Evolutionary conservation across 2,797 vertebrate genomes (phyloP).

Genomic region (Acipenser ruthenus): DNA sequence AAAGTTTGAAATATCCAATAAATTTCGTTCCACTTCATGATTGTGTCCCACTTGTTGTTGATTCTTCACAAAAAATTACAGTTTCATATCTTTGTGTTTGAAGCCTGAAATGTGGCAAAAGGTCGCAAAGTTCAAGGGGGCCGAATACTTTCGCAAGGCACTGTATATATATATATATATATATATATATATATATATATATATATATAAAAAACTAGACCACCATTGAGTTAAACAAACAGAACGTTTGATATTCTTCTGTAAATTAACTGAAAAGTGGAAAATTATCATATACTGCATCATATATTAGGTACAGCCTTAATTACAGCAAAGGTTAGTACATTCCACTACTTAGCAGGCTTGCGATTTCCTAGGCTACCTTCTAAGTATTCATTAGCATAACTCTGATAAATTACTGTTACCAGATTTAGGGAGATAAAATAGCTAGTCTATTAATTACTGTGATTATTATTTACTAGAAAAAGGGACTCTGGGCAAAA

Average conservation of each 20-base stretch:
- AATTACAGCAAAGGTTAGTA: conserved; percentile 25
- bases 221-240: too few species aligned
- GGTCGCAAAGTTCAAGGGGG: too few species aligned
- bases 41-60: too few species aligned
- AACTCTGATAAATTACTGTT: conserved; percentile 72
- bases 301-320: conserved; percentile 19
- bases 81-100: too few species aligned
- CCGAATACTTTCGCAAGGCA: too few species aligned
- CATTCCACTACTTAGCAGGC: conserved; percentile 18
- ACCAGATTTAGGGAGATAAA: conserved; percentile 70
- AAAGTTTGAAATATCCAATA: too few species aligned
- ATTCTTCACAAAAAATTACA: too few species aligned
- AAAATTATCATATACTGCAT: conserved; percentile 13
- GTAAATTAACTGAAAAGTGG: conserved; percentile 8
- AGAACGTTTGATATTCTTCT: conserved; percentile 1
- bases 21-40: too few species aligned
- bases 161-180: too few species aligned
- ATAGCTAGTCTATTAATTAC: conserved; percentile 78
- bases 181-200: too few species aligned
- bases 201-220: too few species aligned
- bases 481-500: conserved; percentile 52
- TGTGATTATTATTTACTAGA: conserved; percentile 73
- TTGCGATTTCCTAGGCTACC: conserved; percentile 26
- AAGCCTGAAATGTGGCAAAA: too few species aligned
- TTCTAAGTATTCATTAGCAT: conserved; percentile 56